Percentiles rank a stretch among this genome's conserved stretches.
These are phyloP conservation scores for Malurus alboscapulatus DNA, from an alignment of 2,113 vertebrate species.

Conservation along the genomic window DNA sequence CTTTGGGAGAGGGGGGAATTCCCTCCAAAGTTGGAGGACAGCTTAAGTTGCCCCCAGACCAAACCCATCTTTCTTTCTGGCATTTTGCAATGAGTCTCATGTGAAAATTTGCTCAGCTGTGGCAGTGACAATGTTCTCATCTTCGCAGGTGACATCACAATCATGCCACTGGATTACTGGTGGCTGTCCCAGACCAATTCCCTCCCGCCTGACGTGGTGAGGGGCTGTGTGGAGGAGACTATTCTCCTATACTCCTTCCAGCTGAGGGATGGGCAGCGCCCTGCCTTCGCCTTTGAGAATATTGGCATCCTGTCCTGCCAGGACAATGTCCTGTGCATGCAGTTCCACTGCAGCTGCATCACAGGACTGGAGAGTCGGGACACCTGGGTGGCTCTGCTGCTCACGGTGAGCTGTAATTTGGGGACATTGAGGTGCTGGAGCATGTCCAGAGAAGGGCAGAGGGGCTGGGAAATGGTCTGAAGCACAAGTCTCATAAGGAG, in stretches of 20 bases:
- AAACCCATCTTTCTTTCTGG: not conserved
- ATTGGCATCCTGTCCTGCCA: not conserved
- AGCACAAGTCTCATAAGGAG: not conserved
- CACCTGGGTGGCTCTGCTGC: not conserved
- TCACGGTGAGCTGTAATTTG: not conserved
- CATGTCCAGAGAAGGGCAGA: not conserved
- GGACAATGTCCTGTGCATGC: not conserved
- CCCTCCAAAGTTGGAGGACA: not conserved
- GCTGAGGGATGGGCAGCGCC: not conserved
- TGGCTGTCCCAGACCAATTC: not conserved
- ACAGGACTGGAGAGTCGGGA: not conserved
- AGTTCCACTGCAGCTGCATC: not conserved
- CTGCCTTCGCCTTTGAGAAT: not conserved
- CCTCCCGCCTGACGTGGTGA: not conserved
- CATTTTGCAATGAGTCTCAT: not conserved
- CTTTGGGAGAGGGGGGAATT: not conserved
- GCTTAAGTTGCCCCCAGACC: not conserved
- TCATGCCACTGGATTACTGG: not conserved
- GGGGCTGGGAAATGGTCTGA: not conserved
- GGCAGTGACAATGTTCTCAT: not conserved
- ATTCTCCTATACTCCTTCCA: not conserved
- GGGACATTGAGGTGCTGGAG: not conserved
- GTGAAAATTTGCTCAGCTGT: not conserved
- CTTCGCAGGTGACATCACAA: not conserved
- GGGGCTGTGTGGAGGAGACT: not conserved